Evolutionary conservation across 1,140 invertebrate species (phyloP).

Genomic region (Magallana gigas): DNA sequence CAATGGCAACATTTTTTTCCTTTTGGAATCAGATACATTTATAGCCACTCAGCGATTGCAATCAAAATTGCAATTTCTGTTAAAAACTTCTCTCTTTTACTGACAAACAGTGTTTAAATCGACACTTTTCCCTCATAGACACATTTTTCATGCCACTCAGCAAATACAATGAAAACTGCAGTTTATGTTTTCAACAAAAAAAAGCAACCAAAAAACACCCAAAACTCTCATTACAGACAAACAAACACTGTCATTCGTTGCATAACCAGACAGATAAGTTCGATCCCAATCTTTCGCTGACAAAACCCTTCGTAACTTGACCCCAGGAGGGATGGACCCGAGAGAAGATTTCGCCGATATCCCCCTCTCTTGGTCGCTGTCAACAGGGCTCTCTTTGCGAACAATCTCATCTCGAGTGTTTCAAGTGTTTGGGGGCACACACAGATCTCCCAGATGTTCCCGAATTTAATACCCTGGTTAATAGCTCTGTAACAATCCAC

Average conservation of each 20-base stretch:
- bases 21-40: too few relatives aligned
- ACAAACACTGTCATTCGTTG: neutral
- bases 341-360: neutral
- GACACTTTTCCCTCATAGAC: too few relatives aligned
- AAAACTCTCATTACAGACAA: neutral
- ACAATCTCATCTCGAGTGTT: constrained; percentile 6
- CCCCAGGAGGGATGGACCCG: neutral
- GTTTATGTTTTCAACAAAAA: too few relatives aligned
- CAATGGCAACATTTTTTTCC: too few relatives aligned
- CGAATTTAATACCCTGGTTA: neutral
- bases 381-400: neutral
- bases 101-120: too few relatives aligned
- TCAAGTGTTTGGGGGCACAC: neutral
- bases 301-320: neutral
- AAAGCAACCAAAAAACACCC: too few relatives aligned
- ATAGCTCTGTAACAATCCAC: neutral
- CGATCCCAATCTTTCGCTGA: constrained; percentile 2
- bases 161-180: too few relatives aligned
- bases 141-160: too few relatives aligned
- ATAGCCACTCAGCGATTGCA: too few relatives aligned
- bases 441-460: constrained; percentile 1
- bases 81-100: too few relatives aligned
- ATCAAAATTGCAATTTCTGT: too few relatives aligned
- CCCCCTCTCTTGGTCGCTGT: neutral
- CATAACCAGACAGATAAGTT: constrained; percentile 28